Base-by-base conservation (phyloP, 1,140 invertebrate species). In the Halyomorpha halys region DNA sequence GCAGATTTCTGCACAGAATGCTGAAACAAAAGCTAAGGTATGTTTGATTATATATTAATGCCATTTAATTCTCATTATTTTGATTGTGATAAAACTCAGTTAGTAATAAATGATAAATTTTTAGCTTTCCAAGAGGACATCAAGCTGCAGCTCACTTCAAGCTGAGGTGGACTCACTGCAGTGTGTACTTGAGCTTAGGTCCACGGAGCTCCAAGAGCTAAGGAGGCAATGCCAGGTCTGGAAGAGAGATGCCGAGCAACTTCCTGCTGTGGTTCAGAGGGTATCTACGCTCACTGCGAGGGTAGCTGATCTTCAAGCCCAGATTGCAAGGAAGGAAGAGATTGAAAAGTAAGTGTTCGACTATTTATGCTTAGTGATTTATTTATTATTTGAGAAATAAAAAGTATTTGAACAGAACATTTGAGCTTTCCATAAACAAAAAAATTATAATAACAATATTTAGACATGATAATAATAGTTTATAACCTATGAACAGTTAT, bases 81-180 rank as follows among this genome's bases (percentile, higher is more conserved):
- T n/a, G n/a, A n/a, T n/a, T n/a, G n/a, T n/a, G n/a, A n/a, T n/a
- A n/a, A n/a, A n/a, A n/a, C n/a, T n/a, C n/a, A n/a, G n/a, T n/a
- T n/a, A n/a, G n/a, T n/a, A n/a, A n/a, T n/a, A n/a, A n/a, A n/a
- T n/a, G n/a, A n/a, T n/a, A n/a, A n/a, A 16, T 8, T 13, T 8
- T 49, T n/a, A 18, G 23, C 53, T 23, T 19, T 56, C 23, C 6
- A 56, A 56, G 23, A 21, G 53, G 23, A 56, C 53, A 4, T 56
- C 53, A 13, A 56, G 53, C 21, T 56, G 53, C 2, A 74, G 75
- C 1, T 75, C 78, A 3, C 68, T 84, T 19, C 71, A 77, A 49
- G 80, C 80, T 21, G 83, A 91, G 74, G 84, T 87, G 0, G 83
- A 87, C 62, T 90, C 87, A 0, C 72, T 90, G 56, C 79, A 86